Evolutionary conservation across 2,113 vertebrate species (phyloP), one percentile per base, ranked within the genome.

Genomic region (Myxocyprinus asiaticus): DNA sequence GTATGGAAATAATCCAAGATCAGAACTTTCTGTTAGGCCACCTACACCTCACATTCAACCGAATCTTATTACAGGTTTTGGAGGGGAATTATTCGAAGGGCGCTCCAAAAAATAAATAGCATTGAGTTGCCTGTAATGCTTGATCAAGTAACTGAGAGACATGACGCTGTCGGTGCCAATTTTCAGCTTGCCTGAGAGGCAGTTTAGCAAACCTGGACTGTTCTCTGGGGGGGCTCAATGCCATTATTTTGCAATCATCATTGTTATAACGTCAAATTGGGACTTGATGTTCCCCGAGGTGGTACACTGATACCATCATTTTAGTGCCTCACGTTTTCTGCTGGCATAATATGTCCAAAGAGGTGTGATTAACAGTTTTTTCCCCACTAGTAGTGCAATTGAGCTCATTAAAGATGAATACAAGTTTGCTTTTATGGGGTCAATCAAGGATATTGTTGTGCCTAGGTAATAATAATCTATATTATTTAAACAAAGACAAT

Each of bases 381-480:
- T 51, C 56, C 69, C 67, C 67, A 33, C 70, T 68, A 58, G 14
- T 48, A 62, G 63, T 59, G 72, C 65, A 53, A 62, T 61, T 33
- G 22, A 80, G 53, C 73, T 73, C 48, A 83, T 80, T 83, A 83
- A n/a, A 44, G 22, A 65, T 83, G 51, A 73, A 76, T 75, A 65
- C 65, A 68, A 80, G 67, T 45, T 48, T 62, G 59, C 51, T 22
- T 15, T 71, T 79, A 58, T 7, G 43, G 45, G 71, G 66, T 78
- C 79, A 67, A 83, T 78, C 61, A 75, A 43, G 7, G 51, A 56
- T 70, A 67, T 65, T 56, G 59, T 63, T 42, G 43, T 72, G 67
- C 75, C 71, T 69, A 45, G 53, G 58, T 72, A 72, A 76, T 22
- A 59, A 63, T 33, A 33, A 33, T 1, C 22, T 33, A 33, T 33